phyloP scores from a whole-genome alignment of 2,113 vertebrate species.

The Bostrychus sinensis region DNA sequence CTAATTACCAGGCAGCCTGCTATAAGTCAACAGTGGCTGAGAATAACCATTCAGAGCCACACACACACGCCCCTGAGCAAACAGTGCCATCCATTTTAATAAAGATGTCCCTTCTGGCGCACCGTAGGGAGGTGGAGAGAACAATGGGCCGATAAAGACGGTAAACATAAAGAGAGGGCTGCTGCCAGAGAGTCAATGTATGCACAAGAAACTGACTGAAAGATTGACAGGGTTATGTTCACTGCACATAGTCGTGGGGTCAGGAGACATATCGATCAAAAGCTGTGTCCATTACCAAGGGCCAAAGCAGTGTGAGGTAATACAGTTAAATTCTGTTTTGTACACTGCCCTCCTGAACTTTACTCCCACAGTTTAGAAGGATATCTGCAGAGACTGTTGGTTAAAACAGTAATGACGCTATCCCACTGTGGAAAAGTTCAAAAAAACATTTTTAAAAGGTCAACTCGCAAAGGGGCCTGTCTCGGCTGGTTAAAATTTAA shows the following conservation, averaged over 20 bases:
- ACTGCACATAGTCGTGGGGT: too few species aligned
- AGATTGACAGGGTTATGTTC: neutral
- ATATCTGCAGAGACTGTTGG: neutral
- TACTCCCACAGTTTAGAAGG: neutral
- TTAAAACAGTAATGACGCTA: constrained; percentile 1
- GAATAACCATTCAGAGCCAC: constrained; percentile 51
- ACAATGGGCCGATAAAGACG: constrained; percentile 23
- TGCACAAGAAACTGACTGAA: neutral
- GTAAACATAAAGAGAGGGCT: constrained; percentile 7
- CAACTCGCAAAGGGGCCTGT: neutral
- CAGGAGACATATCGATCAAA: too few species aligned
- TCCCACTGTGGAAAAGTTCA: constrained; percentile 11
- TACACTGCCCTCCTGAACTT: neutral
- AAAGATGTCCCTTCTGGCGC: constrained; percentile 55
- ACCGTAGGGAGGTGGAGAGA: constrained; percentile 17
- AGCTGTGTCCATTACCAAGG: neutral
- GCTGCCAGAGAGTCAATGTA: neutral
- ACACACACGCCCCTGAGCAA: constrained; percentile 50
- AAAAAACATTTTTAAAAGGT: constrained; percentile 4
- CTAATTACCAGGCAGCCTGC: constrained; percentile 70
- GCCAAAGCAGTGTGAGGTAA: neutral
- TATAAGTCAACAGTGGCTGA: constrained; percentile 64
- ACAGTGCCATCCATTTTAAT: constrained; percentile 69
- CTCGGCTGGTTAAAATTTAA: neutral
- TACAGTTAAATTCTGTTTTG: constrained; percentile 2